Conservation (phyloP, 2,113 vertebrate species). For the Engraulis encrasicolus region DNA sequence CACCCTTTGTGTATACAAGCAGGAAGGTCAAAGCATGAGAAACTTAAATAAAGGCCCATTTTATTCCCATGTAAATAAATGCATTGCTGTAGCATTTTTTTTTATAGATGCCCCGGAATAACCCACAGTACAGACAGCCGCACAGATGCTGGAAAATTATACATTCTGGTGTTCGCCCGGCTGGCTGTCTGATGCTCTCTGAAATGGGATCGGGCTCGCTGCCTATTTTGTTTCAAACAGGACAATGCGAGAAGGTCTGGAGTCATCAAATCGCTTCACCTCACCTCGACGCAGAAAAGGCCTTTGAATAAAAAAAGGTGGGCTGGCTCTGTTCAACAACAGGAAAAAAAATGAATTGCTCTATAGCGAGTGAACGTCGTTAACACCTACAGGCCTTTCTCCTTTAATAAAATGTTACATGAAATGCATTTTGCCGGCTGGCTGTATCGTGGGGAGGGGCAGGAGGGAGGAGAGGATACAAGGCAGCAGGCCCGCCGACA, state of each 20-base stretch:
- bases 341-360: neutral
- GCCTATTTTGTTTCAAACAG: constrained; percentile 20
- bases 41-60: neutral
- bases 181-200: neutral
- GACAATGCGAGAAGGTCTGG: neutral
- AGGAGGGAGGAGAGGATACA: no score
- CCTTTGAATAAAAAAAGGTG: neutral
- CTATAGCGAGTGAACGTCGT: neutral
- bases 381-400: neutral
- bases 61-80: neutral
- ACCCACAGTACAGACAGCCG: neutral
- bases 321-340: neutral
- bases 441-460: neutral
- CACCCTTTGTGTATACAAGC: neutral
- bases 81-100: neutral
- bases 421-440: constrained; percentile 21
- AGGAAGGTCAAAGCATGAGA: neutral
- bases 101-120: neutral
- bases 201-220: neutral
- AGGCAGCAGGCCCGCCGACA: no score
- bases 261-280: constrained; percentile 19
- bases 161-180: neutral
- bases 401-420: constrained; percentile 15
- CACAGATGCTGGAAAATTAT: neutral
- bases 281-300: neutral